phyloP scores from a whole-genome alignment of 1,140 invertebrate species.

The Lordiphosa mommai region DNA sequence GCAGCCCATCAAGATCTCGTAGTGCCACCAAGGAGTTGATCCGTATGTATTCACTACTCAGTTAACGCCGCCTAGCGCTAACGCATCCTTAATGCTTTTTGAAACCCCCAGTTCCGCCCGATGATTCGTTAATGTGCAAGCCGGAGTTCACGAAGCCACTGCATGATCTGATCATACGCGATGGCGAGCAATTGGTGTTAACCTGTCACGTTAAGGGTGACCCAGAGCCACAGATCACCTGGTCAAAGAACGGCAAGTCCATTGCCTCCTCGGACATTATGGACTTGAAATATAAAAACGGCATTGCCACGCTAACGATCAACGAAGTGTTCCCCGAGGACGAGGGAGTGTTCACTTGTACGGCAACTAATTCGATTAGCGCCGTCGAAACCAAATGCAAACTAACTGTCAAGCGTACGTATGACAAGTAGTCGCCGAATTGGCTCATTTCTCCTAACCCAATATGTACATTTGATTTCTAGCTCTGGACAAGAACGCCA shows the following conservation, averaged over 20 bases:
- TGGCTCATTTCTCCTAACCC: background rate
- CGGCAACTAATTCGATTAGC: conserved; percentile 94
- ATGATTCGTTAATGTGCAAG: conserved; percentile 90
- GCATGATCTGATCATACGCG: conserved; percentile 86
- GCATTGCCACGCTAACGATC: conserved; percentile 91
- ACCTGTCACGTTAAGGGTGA: conserved; percentile 91
- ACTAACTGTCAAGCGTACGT: conserved; percentile 90
- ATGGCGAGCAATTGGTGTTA: conserved; percentile 90
- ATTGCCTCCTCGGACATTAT: conserved; percentile 91
- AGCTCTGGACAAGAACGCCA: conserved; percentile 84
- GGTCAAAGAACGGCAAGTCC: conserved; percentile 89
- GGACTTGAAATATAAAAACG: conserved; percentile 94
- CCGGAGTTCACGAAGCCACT: conserved; percentile 90
- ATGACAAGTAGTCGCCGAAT: background rate
- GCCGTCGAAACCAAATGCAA: conserved; percentile 90
- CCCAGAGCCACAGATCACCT: conserved; percentile 93
- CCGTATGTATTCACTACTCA: conserved; percentile 83
- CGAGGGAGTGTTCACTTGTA: conserved; percentile 92
- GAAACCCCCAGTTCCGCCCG: conserved; percentile 85
- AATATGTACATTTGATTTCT: conserved; percentile 19
- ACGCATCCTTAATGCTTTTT: background rate
- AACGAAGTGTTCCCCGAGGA: conserved; percentile 97
- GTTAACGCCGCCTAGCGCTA: too few species aligned
- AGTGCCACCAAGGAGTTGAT: conserved; percentile 94
- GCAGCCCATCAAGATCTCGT: conserved; percentile 89